Evolutionary conservation across 1,140 invertebrate genomes (phyloP).

Genomic region (Pectinophora gossypiella): DNA sequence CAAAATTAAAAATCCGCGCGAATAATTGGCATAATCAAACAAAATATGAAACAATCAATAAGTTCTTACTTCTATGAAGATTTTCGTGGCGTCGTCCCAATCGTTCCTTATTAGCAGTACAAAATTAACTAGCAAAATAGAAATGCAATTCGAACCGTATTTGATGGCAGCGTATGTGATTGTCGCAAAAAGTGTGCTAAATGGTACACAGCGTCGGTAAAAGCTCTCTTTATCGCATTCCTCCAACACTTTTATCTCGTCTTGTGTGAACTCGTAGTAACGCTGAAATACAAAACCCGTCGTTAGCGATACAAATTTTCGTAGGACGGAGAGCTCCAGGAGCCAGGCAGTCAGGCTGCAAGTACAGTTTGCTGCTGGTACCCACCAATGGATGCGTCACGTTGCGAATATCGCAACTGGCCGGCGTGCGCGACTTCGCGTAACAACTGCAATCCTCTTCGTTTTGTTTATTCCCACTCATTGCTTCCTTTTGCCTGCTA

Average conservation of each 20-base stretch:
- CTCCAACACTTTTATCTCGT: conserved; percentile 60
- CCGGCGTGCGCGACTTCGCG: conserved; percentile 21
- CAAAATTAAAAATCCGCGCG: conserved; percentile 4
- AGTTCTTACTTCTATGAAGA: conserved; percentile 66
- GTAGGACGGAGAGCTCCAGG: no score
- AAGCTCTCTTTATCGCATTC: conserved; percentile 67
- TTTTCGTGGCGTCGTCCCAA: conserved; percentile 42
- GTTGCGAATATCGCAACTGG: conserved; percentile 37
- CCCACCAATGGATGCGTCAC: conserved; percentile 59
- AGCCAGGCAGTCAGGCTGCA: no score
- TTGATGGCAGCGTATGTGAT: conserved; percentile 49
- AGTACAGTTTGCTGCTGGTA: no score
- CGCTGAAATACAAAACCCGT: conserved; percentile 44
- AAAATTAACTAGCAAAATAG: background rate
- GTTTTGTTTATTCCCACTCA: conserved; percentile 36
- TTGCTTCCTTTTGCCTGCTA: conserved; percentile 24
- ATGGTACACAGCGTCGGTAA: conserved; percentile 55
- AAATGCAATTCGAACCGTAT: conserved; percentile 32
- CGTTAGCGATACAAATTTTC: no score
- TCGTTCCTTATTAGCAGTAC: conserved; percentile 3
- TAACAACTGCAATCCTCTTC: conserved; percentile 39
- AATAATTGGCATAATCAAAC: no score
- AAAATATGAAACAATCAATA: background rate
- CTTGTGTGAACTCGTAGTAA: conserved; percentile 60
- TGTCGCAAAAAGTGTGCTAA: conserved; percentile 45